phyloP scores from a whole-genome alignment of 1,140 invertebrate genomes.

The Scaptomyza pallida region DNA sequence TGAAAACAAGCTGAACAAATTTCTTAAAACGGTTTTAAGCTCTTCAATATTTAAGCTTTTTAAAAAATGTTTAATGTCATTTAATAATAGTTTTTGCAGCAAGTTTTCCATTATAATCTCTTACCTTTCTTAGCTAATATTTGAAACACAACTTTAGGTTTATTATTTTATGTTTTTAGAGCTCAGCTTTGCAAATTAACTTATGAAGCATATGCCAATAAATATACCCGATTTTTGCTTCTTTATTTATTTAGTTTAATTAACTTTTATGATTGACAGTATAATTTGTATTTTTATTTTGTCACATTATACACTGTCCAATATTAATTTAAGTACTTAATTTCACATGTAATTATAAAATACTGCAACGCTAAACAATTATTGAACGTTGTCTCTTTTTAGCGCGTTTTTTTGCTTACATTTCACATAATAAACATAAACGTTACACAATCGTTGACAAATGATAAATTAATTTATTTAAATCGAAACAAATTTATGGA shows the following conservation, averaged over 20 bases:
- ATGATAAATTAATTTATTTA: not conserved
- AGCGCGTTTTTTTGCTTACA: conserved; percentile 14
- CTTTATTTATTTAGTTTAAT: not conserved
- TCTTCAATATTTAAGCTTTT: no score
- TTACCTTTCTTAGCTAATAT: conserved; percentile 10
- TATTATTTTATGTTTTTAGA: not conserved
- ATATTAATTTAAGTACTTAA: not conserved
- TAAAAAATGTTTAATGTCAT: no score
- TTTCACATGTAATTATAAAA: not conserved
- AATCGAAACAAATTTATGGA: not conserved
- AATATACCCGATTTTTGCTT: not conserved
- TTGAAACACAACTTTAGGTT: not conserved
- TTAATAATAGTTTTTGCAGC: no score
- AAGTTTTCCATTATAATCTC: not conserved
- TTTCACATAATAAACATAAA: not conserved
- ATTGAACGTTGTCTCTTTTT: not conserved
- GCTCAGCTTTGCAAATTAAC: not conserved
- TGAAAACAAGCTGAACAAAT: not conserved
- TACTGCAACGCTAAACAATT: conserved; percentile 6
- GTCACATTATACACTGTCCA: not conserved
- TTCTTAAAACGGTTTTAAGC: no score
- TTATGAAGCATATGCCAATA: not conserved
- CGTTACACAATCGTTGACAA: not conserved
- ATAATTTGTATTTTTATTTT: conserved; percentile 3
- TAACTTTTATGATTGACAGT: not conserved